These are phyloP conservation scores for Stegodyphus mimosarum DNA, from an alignment of 1,140 invertebrate genomes.

Conservation along the genomic window DNA sequence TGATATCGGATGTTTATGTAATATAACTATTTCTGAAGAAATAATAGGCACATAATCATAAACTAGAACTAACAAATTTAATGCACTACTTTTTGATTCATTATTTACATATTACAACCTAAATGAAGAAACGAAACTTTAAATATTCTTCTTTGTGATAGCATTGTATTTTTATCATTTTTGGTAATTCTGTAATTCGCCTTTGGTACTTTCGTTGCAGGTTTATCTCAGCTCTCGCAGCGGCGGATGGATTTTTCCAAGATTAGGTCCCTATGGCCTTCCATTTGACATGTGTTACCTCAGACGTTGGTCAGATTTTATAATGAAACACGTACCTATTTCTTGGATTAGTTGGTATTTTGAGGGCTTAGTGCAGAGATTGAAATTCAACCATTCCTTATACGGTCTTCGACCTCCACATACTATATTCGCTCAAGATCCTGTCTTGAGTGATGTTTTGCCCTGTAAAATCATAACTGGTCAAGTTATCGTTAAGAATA, in stretches of 20 bases:
- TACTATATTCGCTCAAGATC: conserved; percentile 69
- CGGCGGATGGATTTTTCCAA: conserved; percentile 69
- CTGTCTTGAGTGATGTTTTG: conserved; percentile 72
- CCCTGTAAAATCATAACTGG: conserved; percentile 69
- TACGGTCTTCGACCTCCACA: conserved; percentile 70
- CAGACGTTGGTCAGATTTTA: conserved; percentile 38
- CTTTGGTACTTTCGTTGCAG: conserved; percentile 63
- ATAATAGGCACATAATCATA: no score
- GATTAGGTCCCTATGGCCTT: conserved; percentile 66
- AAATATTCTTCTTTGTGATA: no score
- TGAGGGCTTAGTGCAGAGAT: conserved; percentile 23
- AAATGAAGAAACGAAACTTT: no score
- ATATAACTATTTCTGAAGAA: no score
- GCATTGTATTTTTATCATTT: no score
- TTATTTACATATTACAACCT: no score
- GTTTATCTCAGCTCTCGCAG: conserved; percentile 70
- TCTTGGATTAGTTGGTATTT: conserved; percentile 26
- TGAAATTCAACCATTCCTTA: conserved; percentile 69
- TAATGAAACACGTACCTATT: conserved; percentile 23
- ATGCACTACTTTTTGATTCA: no score
- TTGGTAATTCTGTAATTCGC: no score
- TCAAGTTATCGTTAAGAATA: conserved; percentile 68
- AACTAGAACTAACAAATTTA: no score
- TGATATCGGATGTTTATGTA: no score
- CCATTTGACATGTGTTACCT: conserved; percentile 63